These are phyloP conservation scores for Phallusia fumigata DNA, from an alignment of 23 tunicate species.

Conservation along the genomic window DNA sequence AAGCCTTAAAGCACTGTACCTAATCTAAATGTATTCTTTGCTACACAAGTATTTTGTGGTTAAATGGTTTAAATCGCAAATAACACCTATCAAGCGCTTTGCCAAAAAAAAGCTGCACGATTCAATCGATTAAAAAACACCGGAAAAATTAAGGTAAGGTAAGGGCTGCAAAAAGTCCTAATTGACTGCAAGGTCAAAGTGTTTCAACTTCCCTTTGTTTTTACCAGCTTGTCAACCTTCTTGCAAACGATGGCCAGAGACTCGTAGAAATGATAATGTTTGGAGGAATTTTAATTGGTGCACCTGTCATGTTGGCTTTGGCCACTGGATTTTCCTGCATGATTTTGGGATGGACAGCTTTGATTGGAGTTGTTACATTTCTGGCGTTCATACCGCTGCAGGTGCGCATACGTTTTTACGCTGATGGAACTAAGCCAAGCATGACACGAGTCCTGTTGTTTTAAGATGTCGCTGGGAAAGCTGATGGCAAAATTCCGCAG, in stretches of 20 bases:
- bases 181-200: background rate
- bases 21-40: background rate
- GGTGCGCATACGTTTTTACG: background rate
- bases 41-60: background rate
- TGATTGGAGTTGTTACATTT: slow-evolving; percentile 57
- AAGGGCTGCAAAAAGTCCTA: background rate
- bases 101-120: background rate
- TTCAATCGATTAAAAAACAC: too few species aligned
- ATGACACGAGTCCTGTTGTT: background rate
- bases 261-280: slow-evolving; percentile 56
- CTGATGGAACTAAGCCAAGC: background rate
- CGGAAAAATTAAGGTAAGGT: too few species aligned
- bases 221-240: slow-evolving; percentile 66
- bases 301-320: slow-evolving; percentile 42
- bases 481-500: slow-evolving; percentile 64
- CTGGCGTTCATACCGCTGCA: slow-evolving; percentile 63
- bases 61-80: background rate
- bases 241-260: slow-evolving; percentile 77
- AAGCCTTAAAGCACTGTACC: background rate
- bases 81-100: too few species aligned
- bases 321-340: slow-evolving; percentile 43
- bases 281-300: slow-evolving; percentile 55
- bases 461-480: slow-evolving; percentile 37
- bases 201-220: background rate
- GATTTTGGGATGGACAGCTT: slow-evolving; percentile 74